Evolutionary conservation across 2,888 invertebrate genomes (phyloP).

Genomic region (Spisula subtruncata): DNA sequence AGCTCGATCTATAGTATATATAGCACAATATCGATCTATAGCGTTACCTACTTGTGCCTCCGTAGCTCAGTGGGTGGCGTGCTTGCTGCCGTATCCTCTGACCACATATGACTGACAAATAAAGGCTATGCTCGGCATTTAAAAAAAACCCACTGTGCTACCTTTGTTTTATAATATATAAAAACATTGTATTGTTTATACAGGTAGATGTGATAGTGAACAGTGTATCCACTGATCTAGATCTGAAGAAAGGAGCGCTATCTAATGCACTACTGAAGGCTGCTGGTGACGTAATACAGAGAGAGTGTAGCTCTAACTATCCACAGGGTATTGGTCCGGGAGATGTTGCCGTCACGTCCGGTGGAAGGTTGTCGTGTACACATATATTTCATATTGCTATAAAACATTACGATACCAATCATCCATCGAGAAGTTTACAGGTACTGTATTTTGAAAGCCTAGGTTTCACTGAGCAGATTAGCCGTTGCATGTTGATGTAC

Average conservation of each 20-base stretch:
- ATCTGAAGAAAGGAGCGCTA: slow-evolving; percentile 75
- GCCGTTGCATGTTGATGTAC: too few species aligned
- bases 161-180: too few species aligned
- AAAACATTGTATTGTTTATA: too few species aligned
- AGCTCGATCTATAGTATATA: too few species aligned
- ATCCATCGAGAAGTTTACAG: slow-evolving; percentile 20
- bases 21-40: too few species aligned
- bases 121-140: too few species aligned
- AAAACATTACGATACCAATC: slow-evolving; percentile 63
- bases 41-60: too few species aligned
- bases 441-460: background rate
- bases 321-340: slow-evolving; percentile 72
- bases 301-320: slow-evolving; percentile 72
- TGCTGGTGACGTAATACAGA: slow-evolving; percentile 73
- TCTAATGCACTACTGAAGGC: slow-evolving; percentile 75
- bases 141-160: too few species aligned
- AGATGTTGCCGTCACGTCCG: slow-evolving; percentile 74
- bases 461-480: too few species aligned
- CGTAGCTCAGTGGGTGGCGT: too few species aligned
- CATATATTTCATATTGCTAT: slow-evolving; percentile 75
- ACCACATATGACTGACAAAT: too few species aligned
- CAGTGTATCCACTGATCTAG: slow-evolving; percentile 75
- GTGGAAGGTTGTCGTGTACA: slow-evolving; percentile 73
- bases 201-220: slow-evolving; percentile 84
- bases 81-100: too few species aligned